Evolutionary conservation across 2,113 vertebrate genomes (phyloP), one percentile per base, ranked within the genome.

Genomic region (Willisornis vidua): DNA sequence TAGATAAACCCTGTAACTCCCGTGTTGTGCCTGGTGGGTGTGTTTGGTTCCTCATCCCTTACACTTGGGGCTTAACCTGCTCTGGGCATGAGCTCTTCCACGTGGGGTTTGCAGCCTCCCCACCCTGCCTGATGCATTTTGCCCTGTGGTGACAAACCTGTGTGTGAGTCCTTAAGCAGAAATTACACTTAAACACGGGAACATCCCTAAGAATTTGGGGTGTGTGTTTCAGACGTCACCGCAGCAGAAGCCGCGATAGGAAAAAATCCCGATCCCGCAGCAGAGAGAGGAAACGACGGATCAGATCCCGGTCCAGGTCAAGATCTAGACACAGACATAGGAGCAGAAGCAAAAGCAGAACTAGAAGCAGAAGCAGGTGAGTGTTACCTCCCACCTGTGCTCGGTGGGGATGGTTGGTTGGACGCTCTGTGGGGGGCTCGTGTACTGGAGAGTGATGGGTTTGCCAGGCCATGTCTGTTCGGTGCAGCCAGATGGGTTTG

Each of bases 361-460:
- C 98, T 88, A 98, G 99, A 82, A 99, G 99, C 80, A 99, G 98
- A 95, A 99, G 99, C 98, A 99, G 99, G 99, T 99, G 68, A 41
- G 96, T 92, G 23, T 43, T 78, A 43, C 49, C 12, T 77, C 88
- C 33, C 7, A 0, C 25, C 0, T 20, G 10, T 0, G 1, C 5
- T 11, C 45, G 10, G 19, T 67, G 29, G 25, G 55, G 51, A 1
- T 63, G 31, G 9, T 61, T 52, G 43, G 4, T 28, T 55, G 79
- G 46, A 29, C 0, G 0, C 7, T 85, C 2, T 58, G 19, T 51
- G 58, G 4, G 2, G 6, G 57, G 39, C 51, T 80, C 37, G 13
- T 61, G 22, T 17, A 2, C 20, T 28, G 45, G 57, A 72, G 39
- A 10, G 22, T 17, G 22, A 12, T 76, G 41, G 18, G 7, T 55